Conservation (phyloP, 2,888 invertebrate genomes). For the Tanaodytes sp. region DNA sequence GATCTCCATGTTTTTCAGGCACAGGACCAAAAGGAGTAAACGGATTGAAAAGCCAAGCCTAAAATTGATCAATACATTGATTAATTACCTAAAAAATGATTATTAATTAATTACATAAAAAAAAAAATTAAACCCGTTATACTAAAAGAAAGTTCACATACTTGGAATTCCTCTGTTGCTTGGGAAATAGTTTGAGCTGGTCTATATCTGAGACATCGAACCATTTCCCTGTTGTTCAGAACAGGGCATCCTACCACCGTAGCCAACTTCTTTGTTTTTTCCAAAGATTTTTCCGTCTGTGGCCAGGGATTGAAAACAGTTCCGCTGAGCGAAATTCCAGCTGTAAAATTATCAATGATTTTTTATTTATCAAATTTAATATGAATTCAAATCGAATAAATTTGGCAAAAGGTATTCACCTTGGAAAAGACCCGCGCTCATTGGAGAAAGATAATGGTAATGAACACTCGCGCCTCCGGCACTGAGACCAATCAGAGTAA, state of each 20-base stretch:
- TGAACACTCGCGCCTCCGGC: constrained; percentile 85
- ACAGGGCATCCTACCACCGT: constrained; percentile 78
- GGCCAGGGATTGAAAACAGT: constrained; percentile 76
- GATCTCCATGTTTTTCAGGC: constrained; percentile 76
- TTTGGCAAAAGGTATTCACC: constrained; percentile 54
- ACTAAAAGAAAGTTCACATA: too few relatives aligned
- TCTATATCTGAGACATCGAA: constrained; percentile 79
- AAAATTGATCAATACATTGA: too few relatives aligned
- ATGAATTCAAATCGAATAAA: too few relatives aligned
- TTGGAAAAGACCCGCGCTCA: constrained; percentile 76
- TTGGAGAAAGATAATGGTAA: constrained; percentile 80
- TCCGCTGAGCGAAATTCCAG: constrained; percentile 82
- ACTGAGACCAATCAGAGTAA: constrained; percentile 81
- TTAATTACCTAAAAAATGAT: too few relatives aligned
- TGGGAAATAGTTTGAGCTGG: constrained; percentile 78
- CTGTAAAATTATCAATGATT: too few relatives aligned
- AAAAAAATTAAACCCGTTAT: too few relatives aligned
- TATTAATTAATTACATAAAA: too few relatives aligned
- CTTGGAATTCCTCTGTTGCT: constrained; percentile 77
- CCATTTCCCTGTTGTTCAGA: constrained; percentile 74
- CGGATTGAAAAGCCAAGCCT: constrained; percentile 79
- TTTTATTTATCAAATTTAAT: too few relatives aligned
- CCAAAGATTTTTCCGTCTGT: constrained; percentile 70
- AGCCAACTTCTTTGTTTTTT: constrained; percentile 78
- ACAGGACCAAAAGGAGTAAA: constrained; percentile 84